Evolutionary conservation across 1,140 invertebrate genomes (phyloP), one percentile per base, ranked within the genome.

Genomic region (Bradynema listronoti): DNA sequence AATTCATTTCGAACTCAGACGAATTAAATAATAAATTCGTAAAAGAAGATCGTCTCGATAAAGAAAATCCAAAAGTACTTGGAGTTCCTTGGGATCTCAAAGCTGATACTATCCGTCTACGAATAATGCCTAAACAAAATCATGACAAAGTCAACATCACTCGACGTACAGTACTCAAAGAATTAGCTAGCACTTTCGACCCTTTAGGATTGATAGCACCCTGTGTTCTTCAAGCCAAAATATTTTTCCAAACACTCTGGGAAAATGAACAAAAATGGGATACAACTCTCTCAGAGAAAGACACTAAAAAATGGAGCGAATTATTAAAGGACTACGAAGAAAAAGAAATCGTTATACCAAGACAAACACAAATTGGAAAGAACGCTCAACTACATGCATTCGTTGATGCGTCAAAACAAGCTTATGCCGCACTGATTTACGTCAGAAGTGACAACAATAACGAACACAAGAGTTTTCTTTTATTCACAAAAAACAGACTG

Each of bases 241-340:
- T 54, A 7, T 14, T 58, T 6, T 33, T 65, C 24, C 66, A 69
- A 60, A 47, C 22, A 9, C 45, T 68, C 7, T 70, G 67, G 55
- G 27, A 46, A n/a, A 16, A 42, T 42, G 55, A 49, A 55, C 49
- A 58, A 19, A 33, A 46, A 14, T 68, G 56, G 34, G 41, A 58
- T 33, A 11, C 47, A 1, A 19, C 56, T 0, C 32, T 54, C 1
- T 19, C 27, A 1, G 11, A 14, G 4, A 52, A 34, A 19, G 43
- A 51, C 9, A 14, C 27, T 1, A 4, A 19, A 27, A 9, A 33
- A 25, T 24, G 42, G 11, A 42, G 32, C 9, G 47, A 32, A 45
- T 11, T 30, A 2, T 7, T 11, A 25, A 9, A 33, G 0, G 47
- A 27, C 25, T 11, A 19, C n/a, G 14, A 60, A 11, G 32, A 14